A percentile compares a stretch with the other conserved stretches of the same genome.
These are phyloP conservation scores for Pseudomugil gertrudae DNA, from an alignment of 2,797 vertebrate genomes.

Conservation along the genomic window DNA sequence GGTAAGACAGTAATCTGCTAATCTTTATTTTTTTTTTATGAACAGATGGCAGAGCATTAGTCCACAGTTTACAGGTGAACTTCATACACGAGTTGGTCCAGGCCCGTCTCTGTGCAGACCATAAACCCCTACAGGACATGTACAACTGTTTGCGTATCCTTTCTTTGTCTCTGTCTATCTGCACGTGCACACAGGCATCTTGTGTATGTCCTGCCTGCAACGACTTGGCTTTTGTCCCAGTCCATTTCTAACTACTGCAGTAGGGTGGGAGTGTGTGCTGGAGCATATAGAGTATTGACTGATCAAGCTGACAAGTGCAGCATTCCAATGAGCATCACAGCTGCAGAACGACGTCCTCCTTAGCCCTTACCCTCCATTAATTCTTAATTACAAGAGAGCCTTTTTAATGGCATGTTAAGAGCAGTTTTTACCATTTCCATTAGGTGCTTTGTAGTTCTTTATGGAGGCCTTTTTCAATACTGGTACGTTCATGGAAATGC, in stretches of 20 bases:
- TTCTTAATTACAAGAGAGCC: conserved; percentile 30
- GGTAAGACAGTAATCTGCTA: not conserved
- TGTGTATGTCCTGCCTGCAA: conserved; percentile 23
- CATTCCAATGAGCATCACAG: conserved; percentile 70
- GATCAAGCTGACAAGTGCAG: conserved; percentile 51
- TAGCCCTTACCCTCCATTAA: conserved; percentile 16
- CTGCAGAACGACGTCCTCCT: conserved; percentile 61
- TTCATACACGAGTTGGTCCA: conserved; percentile 98
- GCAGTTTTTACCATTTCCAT: conserved; percentile 15
- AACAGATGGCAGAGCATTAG: conserved; percentile 93
- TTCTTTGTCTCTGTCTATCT: conserved; percentile 39
- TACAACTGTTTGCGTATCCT: conserved; percentile 99
- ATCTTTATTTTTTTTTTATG: conserved; percentile 1
- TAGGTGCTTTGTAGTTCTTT: conserved; percentile 9
- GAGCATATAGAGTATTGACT: conserved; percentile 70
- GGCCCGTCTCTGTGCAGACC: conserved; percentile 97
- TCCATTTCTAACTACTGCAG: conserved; percentile 56
- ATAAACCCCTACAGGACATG: conserved; percentile 99
- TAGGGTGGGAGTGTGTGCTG: conserved; percentile 38
- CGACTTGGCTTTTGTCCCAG: conserved; percentile 50
- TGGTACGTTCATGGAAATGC: not conserved
- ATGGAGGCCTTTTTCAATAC: not conserved
- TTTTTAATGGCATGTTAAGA: conserved; percentile 39
- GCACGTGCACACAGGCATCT: not conserved
- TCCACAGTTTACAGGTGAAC: conserved; percentile 98